phyloP scores from a whole-genome alignment of 2,888 invertebrate genomes.

The Platynereis dumerilii region DNA sequence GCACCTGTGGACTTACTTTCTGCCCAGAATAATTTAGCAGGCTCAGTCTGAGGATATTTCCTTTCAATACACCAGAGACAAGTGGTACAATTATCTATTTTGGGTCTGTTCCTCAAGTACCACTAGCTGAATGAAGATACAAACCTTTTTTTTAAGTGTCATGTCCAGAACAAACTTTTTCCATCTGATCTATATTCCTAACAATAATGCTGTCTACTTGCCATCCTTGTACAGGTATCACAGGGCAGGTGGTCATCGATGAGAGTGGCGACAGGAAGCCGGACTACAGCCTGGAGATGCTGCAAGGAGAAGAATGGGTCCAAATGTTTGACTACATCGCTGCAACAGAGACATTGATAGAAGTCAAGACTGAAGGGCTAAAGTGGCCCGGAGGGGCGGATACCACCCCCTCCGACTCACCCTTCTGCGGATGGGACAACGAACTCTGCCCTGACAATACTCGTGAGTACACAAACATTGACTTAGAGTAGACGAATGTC shows the following conservation, averaged over 20 bases:
- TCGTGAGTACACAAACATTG: constrained; percentile 8
- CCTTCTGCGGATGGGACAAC: constrained; percentile 16
- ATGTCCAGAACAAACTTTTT: no score
- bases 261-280: constrained; percentile 8
- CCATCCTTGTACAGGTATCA: constrained; percentile 13
- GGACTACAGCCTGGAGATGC: constrained; percentile 16
- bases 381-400: constrained; percentile 4
- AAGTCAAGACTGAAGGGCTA: not conserved
- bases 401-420: constrained; percentile 9
- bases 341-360: not conserved
- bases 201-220: no score
- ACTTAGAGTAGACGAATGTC: no score
- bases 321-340: constrained; percentile 3
- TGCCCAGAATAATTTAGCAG: no score
- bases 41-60: no score
- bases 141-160: no score
- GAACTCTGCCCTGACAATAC: constrained; percentile 18
- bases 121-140: no score
- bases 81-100: no score
- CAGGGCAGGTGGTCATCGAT: constrained; percentile 9
- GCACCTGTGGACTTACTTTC: no score
- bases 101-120: no score
- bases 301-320: not conserved
- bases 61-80: no score
- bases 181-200: no score